These are phyloP conservation scores for Lophura nycthemera DNA, from an alignment of 2,113 vertebrate species.

Conservation along the genomic window DNA sequence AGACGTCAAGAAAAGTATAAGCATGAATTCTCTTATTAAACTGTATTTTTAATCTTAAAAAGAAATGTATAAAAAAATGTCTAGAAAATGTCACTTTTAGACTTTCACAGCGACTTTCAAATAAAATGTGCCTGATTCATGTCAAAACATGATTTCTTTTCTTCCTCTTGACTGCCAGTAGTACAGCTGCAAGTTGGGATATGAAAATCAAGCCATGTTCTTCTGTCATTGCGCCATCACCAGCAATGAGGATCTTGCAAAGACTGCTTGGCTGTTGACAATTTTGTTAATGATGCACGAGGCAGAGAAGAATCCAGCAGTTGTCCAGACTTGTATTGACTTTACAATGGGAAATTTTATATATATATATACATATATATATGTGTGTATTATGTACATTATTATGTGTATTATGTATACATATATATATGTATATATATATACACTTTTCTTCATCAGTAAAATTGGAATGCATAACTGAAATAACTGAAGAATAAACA, in stretches of 20 bases:
- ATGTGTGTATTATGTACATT: too few species aligned
- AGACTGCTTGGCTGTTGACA: not conserved
- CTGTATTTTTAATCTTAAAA: not conserved
- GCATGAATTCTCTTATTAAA: not conserved
- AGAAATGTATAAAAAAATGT: not conserved
- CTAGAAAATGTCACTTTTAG: constrained; percentile 14
- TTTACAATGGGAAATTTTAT: not conserved
- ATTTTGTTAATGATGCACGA: constrained; percentile 2
- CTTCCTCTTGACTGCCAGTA: not conserved
- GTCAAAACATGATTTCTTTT: not conserved
- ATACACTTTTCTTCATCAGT: not conserved
- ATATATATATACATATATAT: too few species aligned
- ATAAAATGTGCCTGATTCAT: constrained; percentile 19
- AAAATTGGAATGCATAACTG: not conserved
- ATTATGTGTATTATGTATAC: too few species aligned
- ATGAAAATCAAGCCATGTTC: constrained; percentile 43
- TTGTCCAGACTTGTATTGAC: not conserved
- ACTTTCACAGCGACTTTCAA: not conserved
- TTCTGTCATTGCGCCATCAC: constrained; percentile 7
- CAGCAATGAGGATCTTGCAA: not conserved
- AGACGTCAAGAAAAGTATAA: not conserved
- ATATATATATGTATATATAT: too few species aligned
- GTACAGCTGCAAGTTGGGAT: constrained; percentile 21
- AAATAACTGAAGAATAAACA: not conserved
- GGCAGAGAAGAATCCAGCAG: not conserved